Percentiles rank a stretch among this genome's conserved stretches.
phyloP scores from a whole-genome alignment of 2,113 vertebrate species.

The Ctenodactylus gundi region DNA sequence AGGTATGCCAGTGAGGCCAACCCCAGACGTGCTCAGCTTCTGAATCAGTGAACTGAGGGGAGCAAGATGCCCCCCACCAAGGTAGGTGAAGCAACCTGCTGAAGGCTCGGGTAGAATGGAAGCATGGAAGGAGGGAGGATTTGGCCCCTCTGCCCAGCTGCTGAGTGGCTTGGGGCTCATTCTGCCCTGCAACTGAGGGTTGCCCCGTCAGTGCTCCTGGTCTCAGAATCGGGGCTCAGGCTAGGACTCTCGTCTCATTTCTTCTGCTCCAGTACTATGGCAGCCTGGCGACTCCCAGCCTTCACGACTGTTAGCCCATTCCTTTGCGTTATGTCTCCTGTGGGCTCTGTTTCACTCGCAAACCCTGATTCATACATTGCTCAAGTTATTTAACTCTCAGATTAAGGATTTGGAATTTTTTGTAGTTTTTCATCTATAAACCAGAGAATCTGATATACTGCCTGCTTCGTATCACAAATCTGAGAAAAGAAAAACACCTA shows the following conservation, averaged over 20 bases:
- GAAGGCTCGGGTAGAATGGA: neutral
- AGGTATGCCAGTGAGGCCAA: neutral
- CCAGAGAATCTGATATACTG: neutral
- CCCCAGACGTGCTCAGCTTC: neutral
- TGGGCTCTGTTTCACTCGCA: neutral
- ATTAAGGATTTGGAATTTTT: neutral
- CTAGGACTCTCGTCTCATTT: neutral
- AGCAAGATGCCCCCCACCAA: neutral
- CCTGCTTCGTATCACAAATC: neutral
- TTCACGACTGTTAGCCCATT: fast-evolving
- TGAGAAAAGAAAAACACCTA: neutral
- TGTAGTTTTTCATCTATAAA: neutral
- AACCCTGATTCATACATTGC: neutral
- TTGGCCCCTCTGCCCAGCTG: neutral
- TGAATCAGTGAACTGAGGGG: neutral
- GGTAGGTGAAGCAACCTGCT: too few species aligned
- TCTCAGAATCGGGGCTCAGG: neutral
- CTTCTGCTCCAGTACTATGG: neutral
- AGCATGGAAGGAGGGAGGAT: neutral
- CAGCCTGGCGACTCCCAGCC: neutral
- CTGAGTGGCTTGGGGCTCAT: neutral
- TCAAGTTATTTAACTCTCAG: neutral
- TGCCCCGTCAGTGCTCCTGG: too few species aligned
- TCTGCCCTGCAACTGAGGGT: neutral
- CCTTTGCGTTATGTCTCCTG: neutral